Base-by-base conservation (phyloP, 2,888 invertebrate genomes). In the Ischnura elegans region DNA sequence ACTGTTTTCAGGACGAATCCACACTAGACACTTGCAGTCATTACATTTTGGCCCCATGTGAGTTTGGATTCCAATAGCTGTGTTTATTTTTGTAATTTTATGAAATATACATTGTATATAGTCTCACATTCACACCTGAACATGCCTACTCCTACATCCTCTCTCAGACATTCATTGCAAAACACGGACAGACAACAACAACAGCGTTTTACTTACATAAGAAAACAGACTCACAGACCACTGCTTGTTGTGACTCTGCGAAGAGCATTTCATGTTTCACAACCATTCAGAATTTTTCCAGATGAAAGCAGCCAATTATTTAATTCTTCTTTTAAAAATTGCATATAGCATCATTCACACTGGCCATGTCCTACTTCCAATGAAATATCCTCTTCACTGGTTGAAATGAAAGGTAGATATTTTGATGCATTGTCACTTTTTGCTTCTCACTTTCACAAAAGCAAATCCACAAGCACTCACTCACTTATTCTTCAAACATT, bases 41-140 rank as follows among this genome's bases (percentile, higher is more conserved):
- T 90, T 90, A 90, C 90, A 90, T 90, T 90, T 90, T 90, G 90
- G 90, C 90, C 90, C 90, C 90, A 90, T 90, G 90, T 90, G 90
- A 90, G 90, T 90, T 90, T 90, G 90, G 90, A 90, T 90, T 90
- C 90, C 90, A 90, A 90, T 90, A 90, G 90, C 90, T 90, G 90
- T 90, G 66, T 61, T 90, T 90, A 90, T 90, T 90, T 90, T 90
- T 90, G 66, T 90, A 61, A 90, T 90, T 90, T 90, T 90, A 90
- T 90, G 90, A 90, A 90, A 90, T 90, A 90, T 90, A 90, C 90
- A 90, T 61, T 43, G 90, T 61, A 90, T 90, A 90, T 90, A 90
- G 55, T 90, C 90, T 90, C 90, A 55, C 90, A 90, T 90, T 90
- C 90, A 90, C 90, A 61, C 90, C 66, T 43, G 90, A 90, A 90